Base-by-base conservation (phyloP, 2,888 invertebrate species). In the Lepidochitona cinerea region DNA sequence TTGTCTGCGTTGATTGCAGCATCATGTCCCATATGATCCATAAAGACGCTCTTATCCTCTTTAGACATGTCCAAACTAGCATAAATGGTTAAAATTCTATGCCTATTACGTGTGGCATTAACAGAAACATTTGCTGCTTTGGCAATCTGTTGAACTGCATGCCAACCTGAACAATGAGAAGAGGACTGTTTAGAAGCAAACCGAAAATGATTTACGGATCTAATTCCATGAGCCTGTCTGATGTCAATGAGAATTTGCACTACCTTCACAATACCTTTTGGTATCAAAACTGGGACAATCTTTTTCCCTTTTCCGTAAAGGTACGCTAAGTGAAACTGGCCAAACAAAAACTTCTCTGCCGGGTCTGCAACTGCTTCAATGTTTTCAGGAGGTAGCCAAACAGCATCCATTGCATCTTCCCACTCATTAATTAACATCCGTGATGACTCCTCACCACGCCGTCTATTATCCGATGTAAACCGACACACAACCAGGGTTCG, bases 201-300 rank as follows among this genome's bases (percentile, higher is more conserved):
- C 26, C 37, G 18, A 33, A 66, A 71, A 3, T 14, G 36, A 23
- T 71, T 71, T 12, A 32, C 49, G 18, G 4, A 29, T 3, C 18
- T 14, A 6, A 71, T 37, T 2, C 71, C 71, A 64, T 12, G 14
- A 5, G 18, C 41, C n/a, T 65, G 4, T n/a, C 71, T 65, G 3
- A 66, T 6, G 6, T 35, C 41, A 14, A 65, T 33, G 5, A 71
- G 33, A 37, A 37, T 18, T 9, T 66, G 29, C 14, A 65, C 26
- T n/a, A 41, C 26, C 23, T 37, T 0, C 9, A 71, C 66, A n/a
- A 65, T 18, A 49, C 66, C 71, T n/a, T 26, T 66, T 18, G 71
- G 71, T 3, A 71, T 37, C 4, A 71, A 66, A 9, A 71, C 66
- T n/a, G 71, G 71, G 5, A 71, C 71, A 41, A 65, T 66, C 41